Conservation (phyloP, 1,140 invertebrate species). For the Laodelphax striatellus region DNA sequence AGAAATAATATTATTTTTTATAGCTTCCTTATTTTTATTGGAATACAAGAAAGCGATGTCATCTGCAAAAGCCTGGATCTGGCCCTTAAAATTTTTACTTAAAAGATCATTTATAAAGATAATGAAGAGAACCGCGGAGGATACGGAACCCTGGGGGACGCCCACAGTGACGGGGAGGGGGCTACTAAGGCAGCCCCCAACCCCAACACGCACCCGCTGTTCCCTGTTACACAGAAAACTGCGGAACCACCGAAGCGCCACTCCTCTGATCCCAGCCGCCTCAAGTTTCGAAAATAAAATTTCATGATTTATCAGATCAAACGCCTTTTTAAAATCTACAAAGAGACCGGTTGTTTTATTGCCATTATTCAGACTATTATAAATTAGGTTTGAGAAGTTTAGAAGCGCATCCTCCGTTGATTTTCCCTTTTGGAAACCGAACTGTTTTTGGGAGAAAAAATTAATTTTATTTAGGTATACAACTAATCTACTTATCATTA, state of each 20-base stretch:
- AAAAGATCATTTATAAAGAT: conserved; percentile 9
- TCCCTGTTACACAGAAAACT: neutral
- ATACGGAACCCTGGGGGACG: conserved; percentile 5
- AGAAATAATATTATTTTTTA: neutral
- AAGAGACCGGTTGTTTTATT: conserved; percentile 5
- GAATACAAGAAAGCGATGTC: conserved; percentile 4
- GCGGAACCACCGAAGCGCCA: neutral
- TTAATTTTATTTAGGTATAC: conserved; percentile 4
- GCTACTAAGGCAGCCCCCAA: neutral
- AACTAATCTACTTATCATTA: conserved; percentile 3
- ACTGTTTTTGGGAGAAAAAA: neutral
- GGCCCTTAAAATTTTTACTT: neutral
- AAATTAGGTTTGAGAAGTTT: conserved; percentile 5
- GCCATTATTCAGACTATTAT: neutral
- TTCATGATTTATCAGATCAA: conserved; percentile 1
- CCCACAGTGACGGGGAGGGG: neutral
- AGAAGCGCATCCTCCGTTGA: neutral
- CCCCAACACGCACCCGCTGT: neutral
- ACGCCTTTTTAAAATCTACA: conserved; percentile 7
- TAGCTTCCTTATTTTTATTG: neutral
- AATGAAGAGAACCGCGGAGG: conserved; percentile 2
- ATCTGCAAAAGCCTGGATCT: conserved; percentile 7
- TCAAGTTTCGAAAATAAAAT: conserved; percentile 1
- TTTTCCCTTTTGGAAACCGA: conserved; percentile 8
- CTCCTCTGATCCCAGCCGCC: conserved; percentile 6